Percentiles rank a stretch among this genome's conserved stretches.
These are phyloP conservation scores for Sebastes schlegelii DNA, from an alignment of 2,113 vertebrate species.

Conservation along the genomic window DNA sequence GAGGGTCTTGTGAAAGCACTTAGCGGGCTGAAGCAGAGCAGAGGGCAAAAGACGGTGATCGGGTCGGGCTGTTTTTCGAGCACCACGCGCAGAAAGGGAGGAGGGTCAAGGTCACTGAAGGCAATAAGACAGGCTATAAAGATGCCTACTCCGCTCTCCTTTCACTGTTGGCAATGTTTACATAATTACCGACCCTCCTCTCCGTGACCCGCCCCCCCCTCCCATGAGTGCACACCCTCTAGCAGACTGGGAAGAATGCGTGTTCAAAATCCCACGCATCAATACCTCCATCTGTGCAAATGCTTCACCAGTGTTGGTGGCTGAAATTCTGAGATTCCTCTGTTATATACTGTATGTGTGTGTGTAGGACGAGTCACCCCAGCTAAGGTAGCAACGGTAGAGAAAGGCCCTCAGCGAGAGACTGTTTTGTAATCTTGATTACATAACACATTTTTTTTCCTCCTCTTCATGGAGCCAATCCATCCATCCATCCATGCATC, in stretches of 20 bases:
- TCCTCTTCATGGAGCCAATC: constrained; percentile 40
- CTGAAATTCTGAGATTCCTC: constrained; percentile 54
- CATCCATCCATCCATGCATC: constrained; percentile 43
- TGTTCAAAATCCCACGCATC: constrained; percentile 39
- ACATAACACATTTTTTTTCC: constrained; percentile 72
- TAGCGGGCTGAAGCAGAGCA: not conserved
- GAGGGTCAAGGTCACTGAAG: constrained; percentile 27
- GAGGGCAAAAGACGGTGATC: not conserved
- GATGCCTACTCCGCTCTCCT: constrained; percentile 9
- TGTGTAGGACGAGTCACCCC: constrained; percentile 33
- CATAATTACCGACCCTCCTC: constrained; percentile 42
- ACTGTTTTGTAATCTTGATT: constrained; percentile 81
- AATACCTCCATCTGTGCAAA: constrained; percentile 35
- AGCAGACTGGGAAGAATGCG: constrained; percentile 34
- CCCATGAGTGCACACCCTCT: not conserved
- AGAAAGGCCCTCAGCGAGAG: constrained; percentile 57
- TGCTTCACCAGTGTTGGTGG: constrained; percentile 15
- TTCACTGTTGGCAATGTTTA: constrained; percentile 30
- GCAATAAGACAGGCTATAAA: constrained; percentile 39
- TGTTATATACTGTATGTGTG: not conserved
- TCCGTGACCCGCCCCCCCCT: not conserved
- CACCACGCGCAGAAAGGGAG: not conserved
- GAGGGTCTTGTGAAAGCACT: constrained; percentile 48
- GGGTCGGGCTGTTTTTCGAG: not conserved
- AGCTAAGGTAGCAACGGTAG: constrained; percentile 53